Evolutionary conservation across 1,140 invertebrate species (phyloP), one percentile per base, ranked within the genome.

Genomic region (Physella acuta): DNA sequence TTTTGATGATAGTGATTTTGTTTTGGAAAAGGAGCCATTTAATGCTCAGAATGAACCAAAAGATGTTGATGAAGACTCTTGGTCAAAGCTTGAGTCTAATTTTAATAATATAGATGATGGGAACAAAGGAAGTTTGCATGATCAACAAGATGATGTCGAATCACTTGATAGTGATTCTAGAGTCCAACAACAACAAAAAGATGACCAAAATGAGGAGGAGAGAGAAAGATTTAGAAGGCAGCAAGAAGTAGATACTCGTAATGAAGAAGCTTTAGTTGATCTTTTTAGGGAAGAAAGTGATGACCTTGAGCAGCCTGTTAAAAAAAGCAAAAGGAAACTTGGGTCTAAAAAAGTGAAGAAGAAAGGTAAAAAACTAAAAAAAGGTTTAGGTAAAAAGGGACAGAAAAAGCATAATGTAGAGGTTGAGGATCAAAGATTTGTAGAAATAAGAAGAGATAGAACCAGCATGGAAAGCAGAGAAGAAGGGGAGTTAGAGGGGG

Each of bases 1-100:
- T 20, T 59, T 68, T 68, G 66, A 68, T 36, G 66, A 68, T 2
- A 68, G 66, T 68, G 66, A 68, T 37, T 68, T 68, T 60, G 56
- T 68, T 31, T 60, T 68, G 28, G 66, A 68, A 37, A 68, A 68
- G 28, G 66, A 68, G 49, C 66, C 56, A 8, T 68, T 68, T 66
- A 34, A 37, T 3, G 30, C 33, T 17, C 34, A 61, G 24, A 61
- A 24, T 61, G 30, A 58, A 11, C 56, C 33, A 33, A 8, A 33
- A 33, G 59, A 61, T 61, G 36, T 14, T 5, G 4, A 11, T 5
- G 31, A 2, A 24, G 28, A 34, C 37, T 8, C 59, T 11, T 61
- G 36, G 36, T 39, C 36, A 26, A 24, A 61, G 8, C n/a, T n/a
- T n/a, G n/a, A n/a, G n/a, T n/a, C n/a, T n/a, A n/a, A n/a, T n/a